phyloP scores from a whole-genome alignment of 2,888 invertebrate genomes.

The Nomada goodeniana region DNA sequence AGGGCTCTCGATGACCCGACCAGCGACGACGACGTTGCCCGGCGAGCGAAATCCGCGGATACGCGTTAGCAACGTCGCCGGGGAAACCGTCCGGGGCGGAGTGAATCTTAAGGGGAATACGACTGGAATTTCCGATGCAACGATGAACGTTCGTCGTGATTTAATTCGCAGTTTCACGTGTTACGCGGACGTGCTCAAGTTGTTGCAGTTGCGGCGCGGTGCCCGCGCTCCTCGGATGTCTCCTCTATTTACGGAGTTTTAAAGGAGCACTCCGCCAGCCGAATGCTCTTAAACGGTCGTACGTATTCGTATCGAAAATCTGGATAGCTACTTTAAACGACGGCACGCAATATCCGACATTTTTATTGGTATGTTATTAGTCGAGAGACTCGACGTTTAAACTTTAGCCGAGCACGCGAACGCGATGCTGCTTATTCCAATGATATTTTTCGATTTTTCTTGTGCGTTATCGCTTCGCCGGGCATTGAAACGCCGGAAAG shows the following conservation, averaged over 20 bases:
- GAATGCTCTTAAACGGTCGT: conserved; percentile 28
- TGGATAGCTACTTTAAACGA: neutral
- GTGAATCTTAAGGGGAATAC: neutral
- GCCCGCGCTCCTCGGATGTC: neutral
- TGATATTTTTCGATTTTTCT: no score
- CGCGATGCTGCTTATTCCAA: no score
- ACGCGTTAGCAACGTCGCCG: conserved; percentile 1
- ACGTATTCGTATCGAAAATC: neutral
- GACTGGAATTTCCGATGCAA: neutral
- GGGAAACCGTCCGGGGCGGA: neutral
- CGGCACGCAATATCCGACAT: neutral
- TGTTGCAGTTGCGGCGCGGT: neutral
- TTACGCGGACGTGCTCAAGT: neutral
- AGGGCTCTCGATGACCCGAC: conserved; percentile 24
- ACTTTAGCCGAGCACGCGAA: no score
- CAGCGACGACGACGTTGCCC: neutral
- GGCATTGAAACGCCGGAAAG: conserved; percentile 14
- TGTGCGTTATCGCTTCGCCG: neutral
- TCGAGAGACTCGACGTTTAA: no score
- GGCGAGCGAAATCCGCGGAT: neutral
- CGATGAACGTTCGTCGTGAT: neutral
- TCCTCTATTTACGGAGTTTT: conserved; percentile 7
- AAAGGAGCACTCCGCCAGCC: conserved; percentile 2
- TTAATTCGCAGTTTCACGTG: neutral
- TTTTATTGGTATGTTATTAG: conserved; percentile 16